Evolutionary conservation across 2,797 vertebrate species (phyloP).

Genomic region (Vireo griseus): DNA sequence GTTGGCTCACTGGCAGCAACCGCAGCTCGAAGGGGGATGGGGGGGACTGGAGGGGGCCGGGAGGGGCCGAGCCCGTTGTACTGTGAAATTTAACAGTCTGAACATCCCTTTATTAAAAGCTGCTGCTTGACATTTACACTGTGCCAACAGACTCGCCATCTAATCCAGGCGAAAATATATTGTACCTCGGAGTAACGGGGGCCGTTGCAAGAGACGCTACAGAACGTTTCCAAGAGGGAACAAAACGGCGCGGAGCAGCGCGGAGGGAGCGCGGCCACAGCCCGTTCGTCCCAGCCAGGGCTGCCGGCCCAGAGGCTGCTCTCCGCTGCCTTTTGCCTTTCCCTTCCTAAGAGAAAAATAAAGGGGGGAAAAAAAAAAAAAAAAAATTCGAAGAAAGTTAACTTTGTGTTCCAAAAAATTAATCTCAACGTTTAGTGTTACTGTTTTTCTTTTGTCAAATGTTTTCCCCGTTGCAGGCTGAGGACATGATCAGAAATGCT

Average conservation of each 20-base stretch:
- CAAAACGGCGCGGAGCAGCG: constrained; percentile 10
- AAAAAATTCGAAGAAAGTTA: constrained; percentile 16
- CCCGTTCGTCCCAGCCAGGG: neutral
- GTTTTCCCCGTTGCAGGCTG: constrained; percentile 59
- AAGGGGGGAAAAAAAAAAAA: no score
- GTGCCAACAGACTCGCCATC: constrained; percentile 69
- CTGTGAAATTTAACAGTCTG: constrained; percentile 67
- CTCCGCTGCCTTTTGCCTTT: neutral
- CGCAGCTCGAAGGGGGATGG: neutral
- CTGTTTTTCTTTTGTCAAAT: constrained; percentile 72
- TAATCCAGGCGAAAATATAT: constrained; percentile 67
- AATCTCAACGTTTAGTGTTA: constrained; percentile 15
- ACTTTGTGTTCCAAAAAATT: constrained; percentile 58
- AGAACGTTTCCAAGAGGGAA: constrained; percentile 34
- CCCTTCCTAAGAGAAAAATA: no score
- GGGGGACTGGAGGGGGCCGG: neutral
- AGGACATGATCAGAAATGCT: constrained; percentile 81
- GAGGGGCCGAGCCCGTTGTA: constrained; percentile 19
- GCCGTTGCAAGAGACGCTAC: constrained; percentile 15
- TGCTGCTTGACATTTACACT: constrained; percentile 75
- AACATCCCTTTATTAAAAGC: constrained; percentile 76
- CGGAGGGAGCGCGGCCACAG: neutral
- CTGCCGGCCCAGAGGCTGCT: neutral
- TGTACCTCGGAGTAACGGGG: constrained; percentile 27
- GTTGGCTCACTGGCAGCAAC: neutral